Percentiles rank a stretch among this genome's conserved stretches.
Evolutionary conservation across 1,140 invertebrate species (phyloP).

Genomic region (Oedothorax gibbosus): DNA sequence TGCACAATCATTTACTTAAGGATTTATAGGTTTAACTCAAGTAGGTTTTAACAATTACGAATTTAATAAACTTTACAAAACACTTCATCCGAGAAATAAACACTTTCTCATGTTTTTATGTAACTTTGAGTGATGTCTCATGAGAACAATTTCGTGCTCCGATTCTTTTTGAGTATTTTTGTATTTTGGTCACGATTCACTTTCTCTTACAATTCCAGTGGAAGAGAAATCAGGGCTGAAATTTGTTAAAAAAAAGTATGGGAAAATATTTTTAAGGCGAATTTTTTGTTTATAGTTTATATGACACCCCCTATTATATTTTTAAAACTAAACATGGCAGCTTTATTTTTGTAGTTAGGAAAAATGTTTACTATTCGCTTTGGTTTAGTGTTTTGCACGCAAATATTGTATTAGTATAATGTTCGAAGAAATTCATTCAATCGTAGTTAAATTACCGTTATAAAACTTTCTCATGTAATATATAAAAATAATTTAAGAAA

Average conservation of each 20-base stretch:
- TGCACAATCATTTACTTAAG: background rate
- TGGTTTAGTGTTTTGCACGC: background rate
- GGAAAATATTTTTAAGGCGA: background rate
- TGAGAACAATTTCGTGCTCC: background rate
- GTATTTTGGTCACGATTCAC: slow-evolving; percentile 20
- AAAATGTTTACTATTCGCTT: background rate
- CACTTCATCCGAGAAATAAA: background rate
- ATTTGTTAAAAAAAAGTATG: background rate
- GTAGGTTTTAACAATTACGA: background rate
- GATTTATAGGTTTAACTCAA: background rate
- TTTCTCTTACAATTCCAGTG: slow-evolving; percentile 1
- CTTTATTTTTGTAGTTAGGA: background rate
- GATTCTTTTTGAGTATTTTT: background rate
- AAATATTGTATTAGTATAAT: too few species aligned
- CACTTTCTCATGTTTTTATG: too few species aligned
- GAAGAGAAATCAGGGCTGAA: slow-evolving; percentile 16
- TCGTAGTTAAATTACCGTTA: too few species aligned
- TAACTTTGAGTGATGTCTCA: background rate
- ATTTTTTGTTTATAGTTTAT: background rate
- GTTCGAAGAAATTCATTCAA: too few species aligned
- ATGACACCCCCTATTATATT: background rate
- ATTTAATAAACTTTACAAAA: background rate
- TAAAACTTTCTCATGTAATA: too few species aligned
- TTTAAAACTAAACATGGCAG: background rate
- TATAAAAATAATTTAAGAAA: too few species aligned